Evolutionary conservation across 2,113 vertebrate genomes (phyloP).

Genomic region (Odontophorus gujanensis): DNA sequence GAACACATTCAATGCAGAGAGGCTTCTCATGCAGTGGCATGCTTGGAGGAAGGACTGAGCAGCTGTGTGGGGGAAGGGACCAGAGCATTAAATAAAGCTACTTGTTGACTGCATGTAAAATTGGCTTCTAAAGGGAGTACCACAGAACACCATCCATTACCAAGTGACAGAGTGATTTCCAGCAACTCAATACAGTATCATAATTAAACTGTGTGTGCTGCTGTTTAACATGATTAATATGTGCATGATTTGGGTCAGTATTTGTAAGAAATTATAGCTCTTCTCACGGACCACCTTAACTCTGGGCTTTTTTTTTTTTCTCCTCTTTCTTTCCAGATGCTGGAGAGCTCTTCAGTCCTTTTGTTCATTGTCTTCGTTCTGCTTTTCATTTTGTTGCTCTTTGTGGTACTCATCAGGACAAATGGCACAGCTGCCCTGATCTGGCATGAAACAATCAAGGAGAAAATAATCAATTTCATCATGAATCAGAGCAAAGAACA

Average conservation of each 20-base stretch:
- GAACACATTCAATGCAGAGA: not conserved
- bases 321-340: constrained; percentile 70
- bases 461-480: constrained; percentile 69
- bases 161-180: not conserved
- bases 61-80: constrained; percentile 56
- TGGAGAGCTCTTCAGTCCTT: constrained; percentile 57
- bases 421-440: constrained; percentile 32
- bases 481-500: constrained; percentile 75
- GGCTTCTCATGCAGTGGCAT: not conserved
- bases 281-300: constrained; percentile 41
- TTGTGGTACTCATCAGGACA: constrained; percentile 44
- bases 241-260: not conserved
- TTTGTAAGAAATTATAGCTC: not conserved
- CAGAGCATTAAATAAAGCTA: constrained; percentile 50
- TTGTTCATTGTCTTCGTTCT: constrained; percentile 32
- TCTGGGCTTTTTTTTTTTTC: constrained; percentile 22
- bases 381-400: constrained; percentile 53
- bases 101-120: constrained; percentile 52
- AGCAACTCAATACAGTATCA: not conserved
- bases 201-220: not conserved
- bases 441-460: constrained; percentile 67
- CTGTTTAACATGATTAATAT: not conserved
- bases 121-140: constrained; percentile 45
- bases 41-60: not conserved
- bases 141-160: not conserved